phyloP scores from a whole-genome alignment of 1,140 invertebrate genomes.

The Bombus waltoni region DNA sequence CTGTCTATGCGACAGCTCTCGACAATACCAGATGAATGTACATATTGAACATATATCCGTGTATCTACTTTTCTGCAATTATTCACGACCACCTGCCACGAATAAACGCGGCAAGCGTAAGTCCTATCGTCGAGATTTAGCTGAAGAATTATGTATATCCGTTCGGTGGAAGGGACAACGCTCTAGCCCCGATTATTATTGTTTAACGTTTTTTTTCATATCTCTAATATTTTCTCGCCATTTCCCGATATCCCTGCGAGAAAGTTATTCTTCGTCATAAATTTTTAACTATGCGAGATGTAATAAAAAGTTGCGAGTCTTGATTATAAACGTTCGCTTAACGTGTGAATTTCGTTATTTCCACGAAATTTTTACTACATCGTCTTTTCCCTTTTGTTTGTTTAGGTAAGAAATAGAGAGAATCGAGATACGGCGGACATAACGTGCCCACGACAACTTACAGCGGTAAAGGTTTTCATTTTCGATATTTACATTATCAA shows the following conservation, averaged over 20 bases:
- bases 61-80: conserved; percentile 51
- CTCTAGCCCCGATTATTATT: background rate
- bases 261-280: too few relatives aligned
- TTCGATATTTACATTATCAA: background rate
- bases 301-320: too few relatives aligned
- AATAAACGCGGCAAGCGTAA: conserved; percentile 30
- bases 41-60: conserved; percentile 27
- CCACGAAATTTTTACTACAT: background rate
- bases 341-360: background rate
- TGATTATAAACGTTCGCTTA: background rate
- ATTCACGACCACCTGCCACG: conserved; percentile 60
- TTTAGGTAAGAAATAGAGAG: background rate
- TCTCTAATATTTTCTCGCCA: too few relatives aligned
- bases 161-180: too few relatives aligned
- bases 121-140: background rate
- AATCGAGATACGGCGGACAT: background rate
- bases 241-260: too few relatives aligned
- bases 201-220: too few relatives aligned
- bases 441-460: background rate
- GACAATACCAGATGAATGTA: conserved; percentile 28
- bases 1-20: conserved; percentile 6
- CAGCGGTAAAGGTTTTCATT: background rate
- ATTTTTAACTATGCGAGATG: too few relatives aligned
- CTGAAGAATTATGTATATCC: background rate
- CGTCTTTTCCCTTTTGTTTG: background rate